Evolutionary conservation across 2,888 invertebrate species (phyloP).

Genomic region (Drosophila leonis): DNA sequence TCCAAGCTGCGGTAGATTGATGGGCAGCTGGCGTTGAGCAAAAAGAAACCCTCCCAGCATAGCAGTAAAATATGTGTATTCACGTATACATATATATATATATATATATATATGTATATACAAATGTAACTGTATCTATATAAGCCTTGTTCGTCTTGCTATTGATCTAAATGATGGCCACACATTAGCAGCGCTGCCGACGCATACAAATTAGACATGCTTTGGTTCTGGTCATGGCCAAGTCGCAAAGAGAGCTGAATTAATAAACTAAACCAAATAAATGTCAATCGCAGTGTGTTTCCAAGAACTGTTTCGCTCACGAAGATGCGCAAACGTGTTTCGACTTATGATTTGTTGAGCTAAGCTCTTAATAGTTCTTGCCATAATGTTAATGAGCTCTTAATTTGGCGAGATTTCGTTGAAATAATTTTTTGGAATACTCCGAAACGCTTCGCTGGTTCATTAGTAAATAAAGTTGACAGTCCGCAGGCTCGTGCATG

Average conservation of each 20-base stretch:
- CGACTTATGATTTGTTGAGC: constrained; percentile 10
- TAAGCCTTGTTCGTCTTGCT: constrained; percentile 48
- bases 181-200: constrained; percentile 72
- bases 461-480: constrained; percentile 80
- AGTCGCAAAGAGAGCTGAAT: constrained; percentile 53
- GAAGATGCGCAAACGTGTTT: constrained; percentile 24
- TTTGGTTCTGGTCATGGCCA: constrained; percentile 11
- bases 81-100: neutral
- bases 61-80: neutral
- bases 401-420: constrained; percentile 18
- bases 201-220: constrained; percentile 73
- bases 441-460: constrained; percentile 47
- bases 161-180: constrained; percentile 78
- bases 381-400: neutral
- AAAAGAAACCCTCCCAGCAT: neutral
- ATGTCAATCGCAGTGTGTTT: constrained; percentile 52
- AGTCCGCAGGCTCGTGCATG: constrained; percentile 53
- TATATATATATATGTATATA: constrained; percentile 17
- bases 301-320: constrained; percentile 10
- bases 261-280: constrained; percentile 75
- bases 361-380: neutral
- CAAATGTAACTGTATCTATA: constrained; percentile 23
- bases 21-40: constrained; percentile 55
- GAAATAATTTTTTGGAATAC: constrained; percentile 36
- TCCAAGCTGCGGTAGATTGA: constrained; percentile 61